phyloP scores from a whole-genome alignment of 2,797 vertebrate genomes.

The Sebastes minor region DNA sequence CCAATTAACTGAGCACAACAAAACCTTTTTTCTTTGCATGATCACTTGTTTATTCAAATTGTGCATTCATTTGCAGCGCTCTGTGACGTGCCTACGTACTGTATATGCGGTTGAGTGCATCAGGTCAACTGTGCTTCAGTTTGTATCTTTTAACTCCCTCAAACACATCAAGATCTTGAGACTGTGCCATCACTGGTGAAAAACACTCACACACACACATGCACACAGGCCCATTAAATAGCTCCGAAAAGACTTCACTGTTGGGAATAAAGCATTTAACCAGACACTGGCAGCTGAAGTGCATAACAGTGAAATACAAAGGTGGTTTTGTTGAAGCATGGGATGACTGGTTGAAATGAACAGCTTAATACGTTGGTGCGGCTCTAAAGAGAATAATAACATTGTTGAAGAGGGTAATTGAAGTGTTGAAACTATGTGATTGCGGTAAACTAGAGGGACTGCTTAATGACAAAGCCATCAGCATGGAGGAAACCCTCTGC shows the following conservation, averaged over 20 bases:
- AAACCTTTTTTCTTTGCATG: conserved; percentile 15
- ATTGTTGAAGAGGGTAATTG: conserved; percentile 32
- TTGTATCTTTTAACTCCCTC: neutral
- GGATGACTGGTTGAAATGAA: conserved; percentile 48
- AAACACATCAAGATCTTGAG: conserved; percentile 1
- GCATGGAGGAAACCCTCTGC: neutral
- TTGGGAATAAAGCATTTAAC: conserved; percentile 63
- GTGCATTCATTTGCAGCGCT: neutral
- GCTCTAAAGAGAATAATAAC: conserved; percentile 51
- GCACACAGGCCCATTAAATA: conserved; percentile 37
- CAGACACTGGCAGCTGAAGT: conserved; percentile 50
- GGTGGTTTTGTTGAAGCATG: conserved; percentile 55
- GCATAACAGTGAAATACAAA: conserved; percentile 59
- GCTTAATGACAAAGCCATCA: conserved; percentile 10
- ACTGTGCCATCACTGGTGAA: conserved; percentile 6
- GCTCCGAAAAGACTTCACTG: conserved; percentile 42
- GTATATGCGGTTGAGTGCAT: neutral
- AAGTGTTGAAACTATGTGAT: conserved; percentile 30
- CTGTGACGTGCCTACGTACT: neutral
- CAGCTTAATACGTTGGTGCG: conserved; percentile 43
- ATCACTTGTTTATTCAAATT: conserved; percentile 14
- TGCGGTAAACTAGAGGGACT: conserved; percentile 1
- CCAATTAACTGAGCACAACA: conserved; percentile 23
- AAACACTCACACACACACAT: conserved; percentile 17
- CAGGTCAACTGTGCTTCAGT: conserved; percentile 12